Percentiles rank a stretch among this genome's conserved stretches.
Conservation (phyloP, 2,113 vertebrate genomes). For the Meleagris gallopavo region DNA sequence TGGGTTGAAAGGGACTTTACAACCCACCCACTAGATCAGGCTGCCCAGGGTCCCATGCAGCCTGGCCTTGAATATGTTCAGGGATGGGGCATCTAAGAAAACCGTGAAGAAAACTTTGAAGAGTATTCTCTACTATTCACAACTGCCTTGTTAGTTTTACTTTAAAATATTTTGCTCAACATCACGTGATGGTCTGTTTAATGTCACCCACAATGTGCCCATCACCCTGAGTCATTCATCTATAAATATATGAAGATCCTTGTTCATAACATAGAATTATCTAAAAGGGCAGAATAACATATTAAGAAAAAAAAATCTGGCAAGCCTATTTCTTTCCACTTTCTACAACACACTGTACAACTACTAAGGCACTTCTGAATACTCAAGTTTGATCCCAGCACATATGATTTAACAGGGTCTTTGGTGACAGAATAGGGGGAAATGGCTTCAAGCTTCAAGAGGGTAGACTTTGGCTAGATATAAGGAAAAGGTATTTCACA, state of each 20-base stretch:
- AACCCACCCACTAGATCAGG: too few relatives aligned
- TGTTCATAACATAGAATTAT: slow-evolving; percentile 59
- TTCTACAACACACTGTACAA: slow-evolving; percentile 48
- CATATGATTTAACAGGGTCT: too few relatives aligned
- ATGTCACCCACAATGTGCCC: slow-evolving; percentile 3
- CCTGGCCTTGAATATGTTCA: too few relatives aligned
- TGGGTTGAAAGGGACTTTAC: too few relatives aligned
- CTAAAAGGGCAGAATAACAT: slow-evolving; percentile 40
- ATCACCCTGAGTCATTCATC: slow-evolving; percentile 44
- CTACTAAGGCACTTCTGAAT: slow-evolving; percentile 45
- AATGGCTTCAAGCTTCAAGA: too few relatives aligned
- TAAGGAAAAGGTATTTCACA: too few relatives aligned
- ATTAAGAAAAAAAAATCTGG: neutral
- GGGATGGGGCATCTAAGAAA: neutral
- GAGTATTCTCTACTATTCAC: neutral
- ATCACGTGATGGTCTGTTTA: neutral
- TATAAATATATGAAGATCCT: slow-evolving; percentile 55
- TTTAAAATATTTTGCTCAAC: neutral
- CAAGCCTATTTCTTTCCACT: slow-evolving; percentile 54
- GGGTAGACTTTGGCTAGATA: too few relatives aligned
- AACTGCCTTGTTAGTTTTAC: neutral
- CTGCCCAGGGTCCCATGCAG: too few relatives aligned
- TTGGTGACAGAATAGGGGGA: too few relatives aligned
- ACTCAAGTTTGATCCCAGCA: neutral
- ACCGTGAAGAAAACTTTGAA: neutral